Evolutionary conservation across 23 tunicate genomes (phyloP), one percentile per base, ranked within the genome.

Genomic region (Phallusia fumigata): DNA sequence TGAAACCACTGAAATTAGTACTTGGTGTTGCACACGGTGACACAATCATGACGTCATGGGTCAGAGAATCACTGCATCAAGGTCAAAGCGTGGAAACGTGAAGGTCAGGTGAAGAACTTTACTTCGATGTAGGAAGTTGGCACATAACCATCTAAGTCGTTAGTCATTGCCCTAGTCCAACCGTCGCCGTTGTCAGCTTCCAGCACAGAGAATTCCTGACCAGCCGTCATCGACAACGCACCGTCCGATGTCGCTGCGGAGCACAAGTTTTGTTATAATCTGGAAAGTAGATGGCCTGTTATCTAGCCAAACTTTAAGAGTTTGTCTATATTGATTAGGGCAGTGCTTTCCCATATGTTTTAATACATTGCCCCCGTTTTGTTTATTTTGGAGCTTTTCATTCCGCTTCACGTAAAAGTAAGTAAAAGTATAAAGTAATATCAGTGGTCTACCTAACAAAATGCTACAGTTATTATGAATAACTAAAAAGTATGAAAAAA

Each of bases 101-200:
- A 58, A 15, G 58, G 32, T 79, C 65, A 83, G 11, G 85, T 79
- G 80, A 52, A 78, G 51, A 87, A 84, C 33, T 69, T 88, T 33
- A 93, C 77, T 40, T 93, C 97, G 33, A 93, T 82, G 75, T 93
- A 93, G 32, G 97, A 84, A 8, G 97, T 87, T n/a, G 97, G 97
- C 31, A 93, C 97, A 76, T 88, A 93, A 36, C 97, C 90, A 74
- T 69, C 98, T 18, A 40, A 35, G 32, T 89, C 94, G 18, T 74
- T 82, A 35, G 75, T 65, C 78, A 83, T 31, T 24, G 82, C 88
- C 30, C 94, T 45, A 35, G 98, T 94, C 98, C 98, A 94, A 40
- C 98, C 98, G 78, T 94, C 98, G 3, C 98, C 98, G 74, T 80
- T 86, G 87, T 94, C 98, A 0, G 85, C 94, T 73, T 94, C 98